Evolutionary conservation across 2,888 invertebrate genomes (phyloP), one percentile per base, ranked within the genome.

Genomic region (Cerceris rybyensis): DNA sequence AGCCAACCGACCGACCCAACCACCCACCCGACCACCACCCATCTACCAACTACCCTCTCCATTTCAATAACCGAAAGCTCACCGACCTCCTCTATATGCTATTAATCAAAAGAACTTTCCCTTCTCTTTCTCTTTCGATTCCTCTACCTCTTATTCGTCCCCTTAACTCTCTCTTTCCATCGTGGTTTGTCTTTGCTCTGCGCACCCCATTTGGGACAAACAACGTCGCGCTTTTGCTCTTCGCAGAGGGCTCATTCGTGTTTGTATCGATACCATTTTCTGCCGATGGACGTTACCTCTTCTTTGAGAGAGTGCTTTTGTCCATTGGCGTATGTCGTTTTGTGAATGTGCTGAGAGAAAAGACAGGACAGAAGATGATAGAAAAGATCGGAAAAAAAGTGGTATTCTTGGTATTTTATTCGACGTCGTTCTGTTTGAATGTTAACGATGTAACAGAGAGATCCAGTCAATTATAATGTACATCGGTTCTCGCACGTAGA

Each of bases 41-140:
- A 70, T 68, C 81, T 81, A 58, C 81, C 81, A 79, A 70, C 83
- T 83, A 80, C 86, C 82, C 86, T 75, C 84, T 80, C 85, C 85
- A 88, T 90, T 91, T 90, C 90, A 91, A 91, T 91, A 90, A 91
- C 87, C 89, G 84, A 88, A 89, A 89, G 85, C 89, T 79, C 82
- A 76, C 28, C 80, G 55, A 82, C 69, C 82, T 83, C 75, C 85
- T 87, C 82, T 86, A 71, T 84, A 82, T 84, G 87, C 89, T 88
- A 90, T 91, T 91, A 90, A 92, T 91, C 91, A 90, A 89, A 90
- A 87, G 86, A 87, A 87, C 84, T 88, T 88, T 76, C 82, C 81
- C 66, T 59, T 74, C 73, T 66, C 70, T 61, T 28, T 28, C 28
- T 28, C 28, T 28, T 28, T 28, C 28, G 28, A 28, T 28, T 28